These are phyloP conservation scores for Sebastes nivosus DNA, from an alignment of 2,797 vertebrate species.

Conservation along the genomic window DNA sequence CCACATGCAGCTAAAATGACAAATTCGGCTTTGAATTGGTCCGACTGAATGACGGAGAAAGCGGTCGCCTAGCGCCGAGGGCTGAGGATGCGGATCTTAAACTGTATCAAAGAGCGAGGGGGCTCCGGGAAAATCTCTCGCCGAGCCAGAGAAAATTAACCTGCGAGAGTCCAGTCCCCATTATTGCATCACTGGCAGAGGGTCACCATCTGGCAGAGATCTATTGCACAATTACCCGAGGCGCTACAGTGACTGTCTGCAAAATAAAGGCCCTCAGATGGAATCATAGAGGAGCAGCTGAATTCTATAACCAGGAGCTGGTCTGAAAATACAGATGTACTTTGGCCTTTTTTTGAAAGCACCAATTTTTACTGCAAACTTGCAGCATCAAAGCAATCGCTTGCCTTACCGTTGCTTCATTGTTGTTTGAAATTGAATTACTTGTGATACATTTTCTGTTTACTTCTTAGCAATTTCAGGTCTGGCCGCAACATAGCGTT, in stretches of 20 bases:
- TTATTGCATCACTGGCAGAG: slow-evolving; percentile 56
- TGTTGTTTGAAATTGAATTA: slow-evolving; percentile 23
- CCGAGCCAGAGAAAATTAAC: slow-evolving; percentile 64
- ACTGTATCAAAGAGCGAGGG: slow-evolving; percentile 43
- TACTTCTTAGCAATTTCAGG: not conserved
- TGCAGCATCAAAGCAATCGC: slow-evolving; percentile 11
- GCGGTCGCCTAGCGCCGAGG: not conserved
- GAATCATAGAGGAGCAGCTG: slow-evolving; percentile 46
- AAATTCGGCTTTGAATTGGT: slow-evolving; percentile 30
- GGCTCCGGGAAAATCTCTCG: slow-evolving; percentile 45
- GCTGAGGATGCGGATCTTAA: slow-evolving; percentile 41
- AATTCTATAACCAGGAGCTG: slow-evolving; percentile 35
- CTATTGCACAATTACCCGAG: slow-evolving; percentile 74
- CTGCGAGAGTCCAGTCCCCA: slow-evolving; percentile 52
- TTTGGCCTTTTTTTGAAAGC: slow-evolving; percentile 15
- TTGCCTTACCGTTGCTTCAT: not conserved
- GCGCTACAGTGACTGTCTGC: slow-evolving; percentile 51
- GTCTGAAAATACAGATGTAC: slow-evolving; percentile 36
- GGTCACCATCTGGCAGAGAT: slow-evolving; percentile 78
- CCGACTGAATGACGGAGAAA: slow-evolving; percentile 1
- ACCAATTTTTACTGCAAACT: slow-evolving; percentile 27
- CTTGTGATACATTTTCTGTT: slow-evolving; percentile 10
- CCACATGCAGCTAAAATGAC: slow-evolving; percentile 33
- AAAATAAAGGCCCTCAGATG: slow-evolving; percentile 59
- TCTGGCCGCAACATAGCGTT: not conserved